Evolutionary conservation across 2,888 invertebrate species (phyloP).

Genomic region (Carpatolechia fugitivella): DNA sequence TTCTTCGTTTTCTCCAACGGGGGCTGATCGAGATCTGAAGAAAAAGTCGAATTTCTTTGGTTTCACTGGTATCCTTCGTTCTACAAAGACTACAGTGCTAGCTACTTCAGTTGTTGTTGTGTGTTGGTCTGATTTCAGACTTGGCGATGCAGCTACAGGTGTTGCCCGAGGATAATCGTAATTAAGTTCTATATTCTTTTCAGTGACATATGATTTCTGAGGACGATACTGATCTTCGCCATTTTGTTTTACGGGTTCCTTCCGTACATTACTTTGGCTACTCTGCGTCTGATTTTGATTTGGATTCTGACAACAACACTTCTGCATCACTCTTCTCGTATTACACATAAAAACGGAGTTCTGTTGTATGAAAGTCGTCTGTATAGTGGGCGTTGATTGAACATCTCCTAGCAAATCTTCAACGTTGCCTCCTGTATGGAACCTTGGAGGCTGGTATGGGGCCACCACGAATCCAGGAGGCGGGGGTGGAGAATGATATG

Average conservation of each 20-base stretch:
- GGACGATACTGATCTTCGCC: constrained; percentile 38
- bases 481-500: constrained; percentile 59
- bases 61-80: constrained; percentile 68
- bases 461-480: constrained; percentile 68
- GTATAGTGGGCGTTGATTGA: constrained; percentile 70
- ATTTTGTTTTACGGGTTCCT: constrained; percentile 38
- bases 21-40: constrained; percentile 73
- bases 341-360: constrained; percentile 76
- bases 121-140: constrained; percentile 57
- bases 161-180: constrained; percentile 73
- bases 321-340: constrained; percentile 60
- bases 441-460: constrained; percentile 61
- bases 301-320: constrained; percentile 61
- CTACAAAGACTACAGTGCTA: constrained; percentile 73
- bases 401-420: constrained; percentile 85
- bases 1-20: constrained; percentile 71
- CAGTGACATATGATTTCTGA: constrained; percentile 66
- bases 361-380: constrained; percentile 70
- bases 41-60: constrained; percentile 73
- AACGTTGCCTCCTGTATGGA: constrained; percentile 81
- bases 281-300: neutral
- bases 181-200: constrained; percentile 73
- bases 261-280: constrained; percentile 12
- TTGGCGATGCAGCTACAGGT: constrained; percentile 52
- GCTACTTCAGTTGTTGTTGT: constrained; percentile 76